Evolutionary conservation across 2,888 invertebrate genomes (phyloP).

Genomic region (Hedychridium roseum): DNA sequence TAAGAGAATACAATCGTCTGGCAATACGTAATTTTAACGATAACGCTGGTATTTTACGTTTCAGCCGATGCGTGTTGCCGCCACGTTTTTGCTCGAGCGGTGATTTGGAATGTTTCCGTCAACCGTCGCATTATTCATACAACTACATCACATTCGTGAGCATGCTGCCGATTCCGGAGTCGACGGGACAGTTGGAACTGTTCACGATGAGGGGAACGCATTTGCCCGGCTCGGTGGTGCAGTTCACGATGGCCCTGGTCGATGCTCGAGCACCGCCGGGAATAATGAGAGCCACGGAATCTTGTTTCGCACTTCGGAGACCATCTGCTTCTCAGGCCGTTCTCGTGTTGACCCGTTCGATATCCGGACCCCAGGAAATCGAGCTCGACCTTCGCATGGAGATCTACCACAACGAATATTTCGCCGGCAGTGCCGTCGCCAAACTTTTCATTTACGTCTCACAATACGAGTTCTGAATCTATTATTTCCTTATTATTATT

Average conservation of each 20-base stretch:
- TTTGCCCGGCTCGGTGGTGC: constrained; percentile 74
- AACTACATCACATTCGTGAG: constrained; percentile 94
- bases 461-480: constrained; percentile 76
- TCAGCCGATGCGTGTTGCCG: constrained; percentile 81
- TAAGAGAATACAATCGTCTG: constrained; percentile 66
- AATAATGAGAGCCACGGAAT: constrained; percentile 67
- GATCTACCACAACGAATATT: constrained; percentile 75
- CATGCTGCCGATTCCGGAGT: constrained; percentile 77
- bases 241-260: constrained; percentile 78
- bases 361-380: constrained; percentile 90
- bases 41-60: constrained; percentile 44
- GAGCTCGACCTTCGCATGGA: constrained; percentile 89
- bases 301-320: constrained; percentile 67
- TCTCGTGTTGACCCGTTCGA: constrained; percentile 75
- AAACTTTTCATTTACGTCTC: constrained; percentile 88
- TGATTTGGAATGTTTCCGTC: constrained; percentile 78
- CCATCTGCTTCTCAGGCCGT: constrained; percentile 74
- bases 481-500: neutral
- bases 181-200: constrained; percentile 72
- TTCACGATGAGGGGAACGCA: constrained; percentile 89
- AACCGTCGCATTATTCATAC: constrained; percentile 88
- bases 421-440: constrained; percentile 84
- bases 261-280: constrained; percentile 73
- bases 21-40: neutral
- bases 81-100: constrained; percentile 75